These are phyloP conservation scores for Acanthiza pusilla DNA, from an alignment of 2,797 vertebrate genomes.

Conservation along the genomic window DNA sequence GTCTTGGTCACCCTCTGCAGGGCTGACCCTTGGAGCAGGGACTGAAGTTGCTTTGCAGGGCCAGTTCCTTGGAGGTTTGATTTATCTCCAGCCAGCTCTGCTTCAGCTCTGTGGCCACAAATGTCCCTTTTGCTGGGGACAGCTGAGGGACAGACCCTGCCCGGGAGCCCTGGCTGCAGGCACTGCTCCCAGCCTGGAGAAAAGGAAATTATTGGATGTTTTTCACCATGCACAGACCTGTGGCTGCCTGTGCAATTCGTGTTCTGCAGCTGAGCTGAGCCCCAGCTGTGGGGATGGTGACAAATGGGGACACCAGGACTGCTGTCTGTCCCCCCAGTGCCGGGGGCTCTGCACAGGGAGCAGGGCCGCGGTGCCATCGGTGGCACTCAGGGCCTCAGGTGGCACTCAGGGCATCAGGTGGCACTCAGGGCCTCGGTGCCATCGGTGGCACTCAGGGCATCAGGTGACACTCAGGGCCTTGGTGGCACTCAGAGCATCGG, in stretches of 20 bases:
- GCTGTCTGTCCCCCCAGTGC: background rate
- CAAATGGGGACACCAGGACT: background rate
- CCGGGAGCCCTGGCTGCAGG: background rate
- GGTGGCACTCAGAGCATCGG: no score
- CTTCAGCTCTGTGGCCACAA: fast-evolving
- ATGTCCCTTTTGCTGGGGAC: background rate
- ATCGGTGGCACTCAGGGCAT: background rate
- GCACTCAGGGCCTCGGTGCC: no score
- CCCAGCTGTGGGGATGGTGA: background rate
- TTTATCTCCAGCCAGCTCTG: background rate
- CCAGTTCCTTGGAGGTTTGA: background rate
- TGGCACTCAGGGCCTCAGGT: no score
- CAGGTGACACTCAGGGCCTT: no score
- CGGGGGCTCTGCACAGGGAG: background rate
- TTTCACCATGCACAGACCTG: background rate
- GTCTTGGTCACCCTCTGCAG: background rate
- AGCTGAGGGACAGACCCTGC: background rate
- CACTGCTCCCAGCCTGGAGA: fast-evolving
- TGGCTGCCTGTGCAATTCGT: background rate
- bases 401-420: no score
- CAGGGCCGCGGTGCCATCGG: no score
- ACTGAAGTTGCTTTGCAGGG: background rate
- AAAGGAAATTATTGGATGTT: fast-evolving
- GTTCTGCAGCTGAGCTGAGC: background rate
- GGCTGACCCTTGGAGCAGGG: background rate